Base-by-base conservation (phyloP, 2,797 vertebrate species). In the Sardinella longiceps region DNA sequence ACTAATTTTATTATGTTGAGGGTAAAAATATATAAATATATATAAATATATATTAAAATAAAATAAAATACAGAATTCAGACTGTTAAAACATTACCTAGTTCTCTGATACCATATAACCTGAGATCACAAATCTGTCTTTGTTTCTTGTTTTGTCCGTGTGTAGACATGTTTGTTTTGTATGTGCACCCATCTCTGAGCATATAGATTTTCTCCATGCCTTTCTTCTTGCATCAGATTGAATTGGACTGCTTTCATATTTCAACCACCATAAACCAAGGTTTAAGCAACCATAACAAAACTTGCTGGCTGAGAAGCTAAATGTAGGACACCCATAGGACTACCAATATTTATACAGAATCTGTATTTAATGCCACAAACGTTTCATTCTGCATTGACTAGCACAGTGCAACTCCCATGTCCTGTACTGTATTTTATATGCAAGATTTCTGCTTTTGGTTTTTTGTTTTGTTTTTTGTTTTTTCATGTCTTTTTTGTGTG, bases 341-440 rank as follows among this genome's bases (percentile, higher is more conserved):
- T 94, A 77, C 33, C 70, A 77, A 39, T 77, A 77, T 93, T 92
- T 95, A 95, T 95, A 96, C 91, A 96, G 85, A 94, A 93, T 91
- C 92, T 91, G 91, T 92, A 77, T 77, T 77, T 77, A 95, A 94
- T 94, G 96, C 96, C 93, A 90, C 58, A 85, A 58, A 90, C n/a
- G 92, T 93, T 95, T 96, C 95, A 92, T 95, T 96, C 95, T 95
- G 94, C 95, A 95, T 97, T 97, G 94, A 96, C 95, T 94, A 94
- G 91, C 91, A 92, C 93, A 96, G 96, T 96, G 96, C 95, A 95
- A 94, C 93, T 96, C 94, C 94, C 95, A 95, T 92, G 94, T 97
- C 94, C 95, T 96, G 96, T 97, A 97, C 96, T 97, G 96, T 98
- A 97, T 96, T 96, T 97, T 97, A 95, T 97, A 98, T 96, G 94